Evolutionary conservation across 1,140 invertebrate genomes (phyloP), one percentile per base, ranked within the genome.

Genomic region (Aphaenogaster ashmeadi): DNA sequence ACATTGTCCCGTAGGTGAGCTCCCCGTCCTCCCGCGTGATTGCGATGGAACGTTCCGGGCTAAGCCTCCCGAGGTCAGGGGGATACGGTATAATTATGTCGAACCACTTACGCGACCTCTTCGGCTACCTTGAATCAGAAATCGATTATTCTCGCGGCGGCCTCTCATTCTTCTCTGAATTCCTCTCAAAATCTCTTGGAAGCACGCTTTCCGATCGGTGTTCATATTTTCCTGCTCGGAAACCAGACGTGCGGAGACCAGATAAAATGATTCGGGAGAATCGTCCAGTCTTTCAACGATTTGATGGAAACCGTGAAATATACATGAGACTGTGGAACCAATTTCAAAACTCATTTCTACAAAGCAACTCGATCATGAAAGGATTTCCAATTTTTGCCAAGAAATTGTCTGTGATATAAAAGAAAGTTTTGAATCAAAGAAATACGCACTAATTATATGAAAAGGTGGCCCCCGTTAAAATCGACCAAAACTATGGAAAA

Each of bases 71-170:
- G 52, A 90, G 81, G 75, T 80, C 81, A 78, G 79, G 72, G 66
- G 41, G 56, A 79, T 75, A 88, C 15, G 41, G 50, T 78, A 89
- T 90, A 89, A 89, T 90, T 90, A 90, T 71, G 84, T 41, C 66
- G 62, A 90, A 27, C 88, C 89, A 56, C 56, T 90, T 90, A 74
- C 71, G 77, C 71, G 84, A 72, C 58, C 78, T 89, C 50, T 72
- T 84, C 54, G 52, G 13, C 44, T 87, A 62, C 72, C 72, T 52
- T 33, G 84, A 72, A 90, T 89, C 72, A 56, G 72, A 90, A 89
- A 87, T 89, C 79, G 72, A 87, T 90, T 89, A 78, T 21, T 54
- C 56, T 71, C 50, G 54, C 60, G 64, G 21, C 41, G 38, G n/a
- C 47, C 58, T 44, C 36, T 21, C 18, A 21, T 64, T 67, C 81